Percentiles rank a stretch among this genome's conserved stretches.
These are phyloP conservation scores for Corythornis cristatus DNA, from an alignment of 2,113 vertebrate species.

Conservation along the genomic window DNA sequence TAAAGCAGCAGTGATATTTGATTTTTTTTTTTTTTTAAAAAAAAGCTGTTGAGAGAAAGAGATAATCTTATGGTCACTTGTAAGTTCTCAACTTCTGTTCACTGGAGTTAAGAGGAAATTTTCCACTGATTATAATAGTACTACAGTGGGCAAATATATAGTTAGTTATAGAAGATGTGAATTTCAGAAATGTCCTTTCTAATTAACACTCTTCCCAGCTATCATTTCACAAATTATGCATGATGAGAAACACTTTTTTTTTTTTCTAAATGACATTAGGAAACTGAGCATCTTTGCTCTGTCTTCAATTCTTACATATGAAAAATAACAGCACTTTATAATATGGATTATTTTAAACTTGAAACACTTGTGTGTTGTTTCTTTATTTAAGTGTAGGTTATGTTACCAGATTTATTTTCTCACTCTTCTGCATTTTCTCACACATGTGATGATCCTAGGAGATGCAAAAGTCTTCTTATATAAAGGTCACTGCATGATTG, in stretches of 20 bases:
- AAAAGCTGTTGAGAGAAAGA: neutral
- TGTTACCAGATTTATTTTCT: neutral
- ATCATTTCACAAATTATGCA: slow-evolving; percentile 5
- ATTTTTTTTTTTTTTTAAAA: neutral
- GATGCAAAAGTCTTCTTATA: neutral
- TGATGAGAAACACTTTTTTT: slow-evolving; percentile 21
- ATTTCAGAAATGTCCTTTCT: slow-evolving; percentile 52
- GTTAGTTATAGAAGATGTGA: neutral
- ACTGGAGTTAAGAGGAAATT: neutral
- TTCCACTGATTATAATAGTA: neutral
- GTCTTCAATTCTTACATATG: neutral
- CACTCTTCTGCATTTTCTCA: neutral
- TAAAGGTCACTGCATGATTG: neutral
- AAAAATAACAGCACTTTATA: neutral
- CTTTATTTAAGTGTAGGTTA: neutral
- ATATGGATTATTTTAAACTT: neutral
- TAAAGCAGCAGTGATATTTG: neutral
- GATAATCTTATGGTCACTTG: neutral
- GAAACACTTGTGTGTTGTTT: neutral
- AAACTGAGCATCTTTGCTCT: slow-evolving; percentile 7
- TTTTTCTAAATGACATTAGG: slow-evolving; percentile 3
- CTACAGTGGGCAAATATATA: neutral
- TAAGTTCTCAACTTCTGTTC: neutral
- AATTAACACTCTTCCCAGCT: slow-evolving; percentile 19
- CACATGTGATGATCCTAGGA: neutral